phyloP scores from a whole-genome alignment of 2,113 vertebrate species.

The Dipodomys ordii region DNA sequence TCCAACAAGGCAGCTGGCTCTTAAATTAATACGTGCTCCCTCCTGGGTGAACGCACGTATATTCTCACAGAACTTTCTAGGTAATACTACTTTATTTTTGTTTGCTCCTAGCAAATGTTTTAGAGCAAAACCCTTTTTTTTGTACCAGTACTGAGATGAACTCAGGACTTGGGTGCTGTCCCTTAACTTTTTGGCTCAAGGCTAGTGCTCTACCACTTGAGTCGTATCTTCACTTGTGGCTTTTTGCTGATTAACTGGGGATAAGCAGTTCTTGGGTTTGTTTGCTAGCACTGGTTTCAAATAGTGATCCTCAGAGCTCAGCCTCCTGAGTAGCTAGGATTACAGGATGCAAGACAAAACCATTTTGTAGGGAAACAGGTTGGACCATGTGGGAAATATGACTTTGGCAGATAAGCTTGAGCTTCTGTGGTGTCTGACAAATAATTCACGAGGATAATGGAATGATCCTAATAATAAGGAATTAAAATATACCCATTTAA shows the following conservation, averaged over 20 bases:
- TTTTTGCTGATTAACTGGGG: too few species aligned
- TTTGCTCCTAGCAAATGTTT: slow-evolving; percentile 29
- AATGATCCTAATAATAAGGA: background rate
- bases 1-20: background rate
- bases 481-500: background rate
- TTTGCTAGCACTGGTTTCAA: too few species aligned
- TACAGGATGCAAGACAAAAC: too few species aligned
- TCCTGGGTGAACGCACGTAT: background rate
- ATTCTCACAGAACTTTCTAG: background rate
- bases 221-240: too few species aligned
- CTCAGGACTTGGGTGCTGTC: too few species aligned
- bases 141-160: too few species aligned
- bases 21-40: background rate
- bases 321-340: too few species aligned
- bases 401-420: background rate
- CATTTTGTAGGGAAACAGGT: background rate
- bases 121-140: slow-evolving; percentile 2
- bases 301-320: too few species aligned
- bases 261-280: too few species aligned
- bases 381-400: background rate
- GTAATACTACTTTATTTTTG: slow-evolving; percentile 12
- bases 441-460: slow-evolving; percentile 10
- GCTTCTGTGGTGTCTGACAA: background rate
- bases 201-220: too few species aligned
- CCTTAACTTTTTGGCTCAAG: too few species aligned